phyloP scores from a whole-genome alignment of 92 coral and sea anemone species.

The Phenganax subtilis region DNA sequence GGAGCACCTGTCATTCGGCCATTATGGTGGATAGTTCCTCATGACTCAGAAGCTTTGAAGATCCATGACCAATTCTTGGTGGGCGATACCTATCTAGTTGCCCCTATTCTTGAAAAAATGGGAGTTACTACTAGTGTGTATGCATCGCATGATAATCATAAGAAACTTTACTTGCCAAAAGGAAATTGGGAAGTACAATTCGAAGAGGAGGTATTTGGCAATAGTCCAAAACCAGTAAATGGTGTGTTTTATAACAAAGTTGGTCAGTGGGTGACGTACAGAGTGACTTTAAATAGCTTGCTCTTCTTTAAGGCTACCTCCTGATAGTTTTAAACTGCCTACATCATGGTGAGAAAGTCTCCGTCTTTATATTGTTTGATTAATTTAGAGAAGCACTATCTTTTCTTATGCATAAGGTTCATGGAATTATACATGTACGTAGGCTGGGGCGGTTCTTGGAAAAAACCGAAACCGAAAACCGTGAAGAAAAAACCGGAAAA shows the following conservation, averaged over 20 bases:
- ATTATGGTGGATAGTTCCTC: constrained; percentile 80
- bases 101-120: constrained; percentile 57
- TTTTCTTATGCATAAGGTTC: too few relatives aligned
- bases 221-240: too few relatives aligned
- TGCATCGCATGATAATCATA: background rate
- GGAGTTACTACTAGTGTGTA: too few relatives aligned
- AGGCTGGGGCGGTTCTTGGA: too few relatives aligned
- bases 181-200: constrained; percentile 70
- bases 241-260: constrained; percentile 3
- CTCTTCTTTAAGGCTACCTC: too few relatives aligned
- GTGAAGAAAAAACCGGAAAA: too few relatives aligned
- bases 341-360: too few relatives aligned
- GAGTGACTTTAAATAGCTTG: constrained; percentile 21
- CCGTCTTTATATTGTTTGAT: too few relatives aligned
- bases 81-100: constrained; percentile 62
- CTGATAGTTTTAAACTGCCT: too few relatives aligned
- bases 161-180: constrained; percentile 58
- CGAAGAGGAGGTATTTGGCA: background rate
- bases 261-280: constrained; percentile 52
- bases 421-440: too few relatives aligned
- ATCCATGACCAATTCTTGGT: constrained; percentile 64
- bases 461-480: too few relatives aligned
- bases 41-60: constrained; percentile 51
- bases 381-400: too few relatives aligned
- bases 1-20: constrained; percentile 70